Base-by-base conservation (phyloP, 1,140 invertebrate species). In the Drosophila funebris region DNA sequence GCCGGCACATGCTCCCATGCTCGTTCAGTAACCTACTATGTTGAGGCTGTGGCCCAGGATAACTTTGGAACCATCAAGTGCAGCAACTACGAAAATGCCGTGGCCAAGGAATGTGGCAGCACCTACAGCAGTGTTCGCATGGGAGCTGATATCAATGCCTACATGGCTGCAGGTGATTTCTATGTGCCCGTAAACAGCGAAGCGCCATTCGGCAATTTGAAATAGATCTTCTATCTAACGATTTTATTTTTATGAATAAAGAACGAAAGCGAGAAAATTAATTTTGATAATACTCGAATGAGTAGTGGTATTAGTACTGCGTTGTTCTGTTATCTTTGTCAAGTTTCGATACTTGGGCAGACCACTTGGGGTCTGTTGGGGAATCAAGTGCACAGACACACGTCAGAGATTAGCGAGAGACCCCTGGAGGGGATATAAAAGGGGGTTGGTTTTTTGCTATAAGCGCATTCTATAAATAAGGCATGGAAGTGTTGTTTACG, bases 1-100 rank as follows among this genome's bases (percentile, higher is more conserved):
- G 44, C 52, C 1, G 90, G 88, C 0, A 13, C 46, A 1, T 93
- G 93, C 46, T 76, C 92, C 33, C 91, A 92, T 44, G 29, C 20
- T 3, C 69, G 77, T 11, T 79, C 88, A 1, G 60, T 68, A 4
- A 57, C 62, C n/a, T 90, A 84, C 57, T 90, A 84, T 16, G 76
- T 63, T 6, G 88, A 92, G 72, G 67, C 75, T 11, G 54, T 84
- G 1, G 31, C 66, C 14, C 16, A 54, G 7, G 57, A 75, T 4
- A 64, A 75, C 64, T 84, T 78, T 13, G 62, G 67, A 8, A 13
- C 61, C 4, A 61, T 73, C n/a, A 74, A 64, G 11, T 84, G 80
- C 33, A 0, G 0, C 0, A 22, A 63, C 53, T 81, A 70, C 27
- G 39, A 68, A 6, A 29, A 14, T 7, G 73, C 76, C 7, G 52